Evolutionary conservation across 30 jellyfish, hydroid and myxozoan species (phyloP).

Genomic region (Pelagia noctiluca): DNA sequence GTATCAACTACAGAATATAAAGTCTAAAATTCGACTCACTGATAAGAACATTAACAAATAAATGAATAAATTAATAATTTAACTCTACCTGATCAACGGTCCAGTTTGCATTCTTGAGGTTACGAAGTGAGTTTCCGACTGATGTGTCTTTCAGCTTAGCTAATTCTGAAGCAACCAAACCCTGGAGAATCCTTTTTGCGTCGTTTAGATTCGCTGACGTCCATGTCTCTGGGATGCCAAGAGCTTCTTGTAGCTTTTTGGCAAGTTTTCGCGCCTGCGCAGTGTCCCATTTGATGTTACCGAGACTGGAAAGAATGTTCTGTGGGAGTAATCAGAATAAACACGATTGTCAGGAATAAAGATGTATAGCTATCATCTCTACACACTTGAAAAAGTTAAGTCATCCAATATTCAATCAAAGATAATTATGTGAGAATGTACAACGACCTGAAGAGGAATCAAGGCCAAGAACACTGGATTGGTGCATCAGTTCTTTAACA

Average conservation of each 20-base stretch:
- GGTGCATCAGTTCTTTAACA: too few relatives aligned
- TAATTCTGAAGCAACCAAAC: constrained; percentile 55
- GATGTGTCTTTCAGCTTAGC: constrained; percentile 46
- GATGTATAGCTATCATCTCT: too few relatives aligned
- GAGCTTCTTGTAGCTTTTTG: constrained; percentile 25
- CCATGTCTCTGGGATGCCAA: constrained; percentile 80
- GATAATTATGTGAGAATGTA: too few relatives aligned
- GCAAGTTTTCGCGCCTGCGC: constrained; percentile 62
- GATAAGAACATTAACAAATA: background rate
- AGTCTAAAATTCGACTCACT: too few relatives aligned
- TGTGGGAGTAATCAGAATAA: constrained; percentile 2
- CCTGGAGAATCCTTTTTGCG: constrained; percentile 44
- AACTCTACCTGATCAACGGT: constrained; percentile 70
- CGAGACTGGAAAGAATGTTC: constrained; percentile 41
- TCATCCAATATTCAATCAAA: too few relatives aligned
- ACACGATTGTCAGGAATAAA: background rate
- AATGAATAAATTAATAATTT: background rate
- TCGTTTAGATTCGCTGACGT: constrained; percentile 17
- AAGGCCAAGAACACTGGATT: too few relatives aligned
- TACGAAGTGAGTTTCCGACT: constrained; percentile 24
- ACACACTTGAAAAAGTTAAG: too few relatives aligned
- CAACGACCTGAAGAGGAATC: too few relatives aligned
- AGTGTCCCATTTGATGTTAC: constrained; percentile 61
- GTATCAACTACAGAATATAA: too few relatives aligned
- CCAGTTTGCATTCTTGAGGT: constrained; percentile 66